These are phyloP conservation scores for Cherax destructor DNA, from an alignment of 1,140 invertebrate genomes.

Conservation along the genomic window DNA sequence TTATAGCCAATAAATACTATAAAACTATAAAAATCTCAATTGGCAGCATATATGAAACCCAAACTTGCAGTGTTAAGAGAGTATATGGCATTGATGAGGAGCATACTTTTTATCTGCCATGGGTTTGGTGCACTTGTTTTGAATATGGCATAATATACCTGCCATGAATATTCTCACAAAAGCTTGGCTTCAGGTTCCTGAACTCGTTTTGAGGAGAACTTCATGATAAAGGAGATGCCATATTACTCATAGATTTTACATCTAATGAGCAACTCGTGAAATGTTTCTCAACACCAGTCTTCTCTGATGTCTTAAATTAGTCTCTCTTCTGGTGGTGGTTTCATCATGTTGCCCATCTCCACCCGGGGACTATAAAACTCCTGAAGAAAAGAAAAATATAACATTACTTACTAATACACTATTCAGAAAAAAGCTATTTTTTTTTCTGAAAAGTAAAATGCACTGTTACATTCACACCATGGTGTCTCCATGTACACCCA, in stretches of 20 bases:
- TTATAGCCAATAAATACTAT: background rate
- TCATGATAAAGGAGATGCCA: background rate
- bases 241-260: background rate
- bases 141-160: background rate
- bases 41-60: background rate
- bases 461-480: too few species aligned
- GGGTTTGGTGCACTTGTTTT: too few species aligned
- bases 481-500: too few species aligned
- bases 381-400: slow-evolving; percentile 77
- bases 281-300: background rate
- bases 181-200: background rate
- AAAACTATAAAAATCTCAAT: background rate
- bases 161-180: background rate
- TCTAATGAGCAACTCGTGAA: slow-evolving; percentile 12
- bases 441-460: too few species aligned
- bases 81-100: background rate
- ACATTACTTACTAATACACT: background rate
- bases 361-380: slow-evolving; percentile 97
- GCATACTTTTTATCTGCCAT: background rate
- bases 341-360: slow-evolving; percentile 96
- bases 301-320: slow-evolving; percentile 82
- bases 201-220: background rate
- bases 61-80: background rate
- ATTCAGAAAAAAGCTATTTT: too few species aligned
- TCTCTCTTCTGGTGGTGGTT: slow-evolving; percentile 96